Percentiles rank a stretch among this genome's conserved stretches.
Evolutionary conservation across 2,888 invertebrate species (phyloP).

Genomic region (Augiades crinisus): DNA sequence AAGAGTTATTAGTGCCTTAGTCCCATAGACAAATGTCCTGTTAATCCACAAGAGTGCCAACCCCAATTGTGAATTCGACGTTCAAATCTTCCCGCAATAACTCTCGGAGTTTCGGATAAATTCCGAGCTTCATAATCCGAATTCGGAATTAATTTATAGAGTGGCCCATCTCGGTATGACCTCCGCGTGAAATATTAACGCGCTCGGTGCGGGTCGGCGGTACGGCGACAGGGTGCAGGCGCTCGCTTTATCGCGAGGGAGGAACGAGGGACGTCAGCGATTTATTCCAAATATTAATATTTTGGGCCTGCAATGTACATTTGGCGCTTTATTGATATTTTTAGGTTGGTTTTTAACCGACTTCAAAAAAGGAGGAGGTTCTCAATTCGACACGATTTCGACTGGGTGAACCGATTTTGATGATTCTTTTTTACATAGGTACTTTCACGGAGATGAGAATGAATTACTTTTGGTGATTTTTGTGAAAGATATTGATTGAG

Average conservation of each 20-base stretch:
- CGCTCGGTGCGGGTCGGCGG: constrained; percentile 19
- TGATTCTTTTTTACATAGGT: no score
- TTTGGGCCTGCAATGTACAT: neutral
- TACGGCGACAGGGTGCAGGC: neutral
- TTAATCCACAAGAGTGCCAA: constrained; percentile 47
- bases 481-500: no score
- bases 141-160: constrained; percentile 57
- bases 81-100: constrained; percentile 45
- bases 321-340: no score
- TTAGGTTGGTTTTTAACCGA: no score
- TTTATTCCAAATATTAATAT: neutral
- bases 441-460: no score
- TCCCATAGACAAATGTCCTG: constrained; percentile 42
- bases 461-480: no score
- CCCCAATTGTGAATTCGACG: constrained; percentile 42
- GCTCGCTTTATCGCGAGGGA: constrained; percentile 2
- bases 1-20: constrained; percentile 23
- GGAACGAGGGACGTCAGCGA: neutral
- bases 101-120: constrained; percentile 52
- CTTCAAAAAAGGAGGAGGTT: no score
- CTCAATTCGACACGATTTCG: no score
- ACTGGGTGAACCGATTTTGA: no score
- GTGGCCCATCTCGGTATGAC: constrained; percentile 45
- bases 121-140: constrained; percentile 57
- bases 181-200: constrained; percentile 49